Percentiles rank a stretch among this genome's conserved stretches.
Conservation (phyloP, 2,888 invertebrate species). For the Rhorus exstirpatorius region DNA sequence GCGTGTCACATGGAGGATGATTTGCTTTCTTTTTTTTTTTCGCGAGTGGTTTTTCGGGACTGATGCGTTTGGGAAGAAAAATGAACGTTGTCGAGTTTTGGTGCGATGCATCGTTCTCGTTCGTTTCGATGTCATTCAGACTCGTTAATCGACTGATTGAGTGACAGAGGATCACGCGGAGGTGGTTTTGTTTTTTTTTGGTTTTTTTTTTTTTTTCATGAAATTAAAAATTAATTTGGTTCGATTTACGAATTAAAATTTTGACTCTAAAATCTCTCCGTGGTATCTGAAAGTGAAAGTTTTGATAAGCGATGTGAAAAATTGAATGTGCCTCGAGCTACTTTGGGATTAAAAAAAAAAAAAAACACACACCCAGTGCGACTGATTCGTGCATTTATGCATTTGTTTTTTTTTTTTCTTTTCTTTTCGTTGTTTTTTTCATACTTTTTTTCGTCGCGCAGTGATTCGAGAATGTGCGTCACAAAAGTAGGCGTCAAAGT, state of each 20-base stretch:
- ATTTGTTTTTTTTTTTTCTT: not conserved
- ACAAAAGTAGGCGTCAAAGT: slow-evolving; percentile 56
- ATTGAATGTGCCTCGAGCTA: not conserved
- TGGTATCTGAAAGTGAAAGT: not conserved
- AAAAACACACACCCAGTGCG: not conserved
- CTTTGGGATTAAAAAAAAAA: not conserved
- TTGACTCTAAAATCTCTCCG: not conserved
- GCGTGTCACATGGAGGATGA: no score
- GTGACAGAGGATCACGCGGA: no score
- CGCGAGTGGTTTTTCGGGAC: no score
- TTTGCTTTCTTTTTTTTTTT: no score
- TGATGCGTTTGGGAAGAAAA: no score
- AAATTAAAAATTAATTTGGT: not conserved
- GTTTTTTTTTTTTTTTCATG: not conserved
- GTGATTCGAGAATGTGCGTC: slow-evolving; percentile 59
- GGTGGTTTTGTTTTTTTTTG: not conserved
- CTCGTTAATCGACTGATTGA: no score
- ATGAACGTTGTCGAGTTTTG: no score
- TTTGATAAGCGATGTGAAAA: not conserved
- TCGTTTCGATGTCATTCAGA: no score
- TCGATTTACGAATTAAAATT: not conserved
- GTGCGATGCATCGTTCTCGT: no score
- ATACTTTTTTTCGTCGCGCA: not conserved
- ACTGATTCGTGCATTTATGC: not conserved
- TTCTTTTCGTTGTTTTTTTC: not conserved